Base-by-base conservation (phyloP, 1,140 invertebrate genomes). In the Hydropsyche tenuis region DNA sequence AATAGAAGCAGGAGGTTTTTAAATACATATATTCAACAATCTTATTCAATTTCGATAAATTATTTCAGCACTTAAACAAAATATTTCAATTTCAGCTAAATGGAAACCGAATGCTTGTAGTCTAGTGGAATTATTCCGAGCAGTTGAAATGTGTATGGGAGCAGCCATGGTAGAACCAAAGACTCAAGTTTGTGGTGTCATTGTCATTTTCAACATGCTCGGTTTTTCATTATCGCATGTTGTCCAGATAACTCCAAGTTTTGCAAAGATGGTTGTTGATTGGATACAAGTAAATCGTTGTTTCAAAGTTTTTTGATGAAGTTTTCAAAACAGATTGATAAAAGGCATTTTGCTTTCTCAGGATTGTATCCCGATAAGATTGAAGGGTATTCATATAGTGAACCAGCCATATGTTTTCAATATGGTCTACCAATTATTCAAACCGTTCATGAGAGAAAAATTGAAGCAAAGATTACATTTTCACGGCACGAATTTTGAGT, bases 401-500 rank as follows among this genome's bases (percentile, higher is more conserved):
- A 95, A 95, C 81, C 94, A 96, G 80, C 94, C 94, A 0, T 92
- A 91, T 77, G 86, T 96, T 30, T 96, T 96, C 82, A 94, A 95
- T 79, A 90, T 94, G 82, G 88, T 96, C 1, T 96, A 95, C 79
- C 88, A 91, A 0, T 86, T 96, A n/a, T 93, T 96, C 80, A 96
- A 95, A 80, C 94, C 93, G 2, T 95, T 96, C 81, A 82, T 97
- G 6, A 86, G 87, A 14, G 91, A 93, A 78, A 94, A 94, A 79
- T 80, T 94, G 12, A 89, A 88, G 69, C 88, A 81, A 42, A 88
- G 92, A 65, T 93, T 95, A 42, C 87, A 90, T 76, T 94, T 96
- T 87, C 94, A 96, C 79, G 94, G 94, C 7, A 90, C 87, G 0
- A 91, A 96, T 80, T 87, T 91, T 48, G 88, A 91, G 75, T 93